Evolutionary conservation across 2,888 invertebrate genomes (phyloP).

Genomic region (Corythucha ciliata): DNA sequence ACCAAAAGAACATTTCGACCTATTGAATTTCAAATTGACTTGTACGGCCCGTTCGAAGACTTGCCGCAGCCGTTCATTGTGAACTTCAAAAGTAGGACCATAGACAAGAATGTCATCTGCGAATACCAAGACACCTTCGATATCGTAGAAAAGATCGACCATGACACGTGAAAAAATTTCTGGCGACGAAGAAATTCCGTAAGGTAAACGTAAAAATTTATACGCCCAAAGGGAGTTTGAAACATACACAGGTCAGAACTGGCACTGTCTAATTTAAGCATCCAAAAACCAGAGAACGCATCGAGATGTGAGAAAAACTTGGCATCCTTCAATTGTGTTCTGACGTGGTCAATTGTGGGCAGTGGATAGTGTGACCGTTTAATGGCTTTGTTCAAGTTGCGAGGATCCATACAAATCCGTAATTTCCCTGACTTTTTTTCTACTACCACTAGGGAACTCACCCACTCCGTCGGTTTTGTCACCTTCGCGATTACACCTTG

Average conservation of each 20-base stretch:
- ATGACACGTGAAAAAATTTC: slow-evolving; percentile 11
- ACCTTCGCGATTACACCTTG: slow-evolving; percentile 7
- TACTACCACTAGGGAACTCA: not conserved
- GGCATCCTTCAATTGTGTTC: slow-evolving; percentile 1
- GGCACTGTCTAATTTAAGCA: not conserved
- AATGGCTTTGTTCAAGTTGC: slow-evolving; percentile 10
- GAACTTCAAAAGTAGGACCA: not conserved
- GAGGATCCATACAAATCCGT: slow-evolving; percentile 10
- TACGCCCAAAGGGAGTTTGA: slow-evolving; percentile 9
- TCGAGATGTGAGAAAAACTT: slow-evolving; percentile 1
- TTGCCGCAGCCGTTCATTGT: not conserved
- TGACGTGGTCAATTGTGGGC: slow-evolving; percentile 12
- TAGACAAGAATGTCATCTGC: slow-evolving; percentile 5
- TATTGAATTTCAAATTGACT: slow-evolving; percentile 12
- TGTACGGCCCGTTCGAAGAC: slow-evolving; percentile 6
- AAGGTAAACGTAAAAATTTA: slow-evolving; percentile 9
- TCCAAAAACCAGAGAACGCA: slow-evolving; percentile 10
- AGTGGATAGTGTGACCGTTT: slow-evolving; percentile 4
- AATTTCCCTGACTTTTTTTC: slow-evolving; percentile 4
- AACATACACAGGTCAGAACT: slow-evolving; percentile 5
- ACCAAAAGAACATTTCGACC: slow-evolving; percentile 2
- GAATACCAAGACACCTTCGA: slow-evolving; percentile 13
- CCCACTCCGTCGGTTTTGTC: slow-evolving; percentile 17
- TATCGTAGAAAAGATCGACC: not conserved
- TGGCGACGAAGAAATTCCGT: slow-evolving; percentile 2